Base-by-base conservation (phyloP, 2,888 invertebrate species). In the Conistra vaccinii region DNA sequence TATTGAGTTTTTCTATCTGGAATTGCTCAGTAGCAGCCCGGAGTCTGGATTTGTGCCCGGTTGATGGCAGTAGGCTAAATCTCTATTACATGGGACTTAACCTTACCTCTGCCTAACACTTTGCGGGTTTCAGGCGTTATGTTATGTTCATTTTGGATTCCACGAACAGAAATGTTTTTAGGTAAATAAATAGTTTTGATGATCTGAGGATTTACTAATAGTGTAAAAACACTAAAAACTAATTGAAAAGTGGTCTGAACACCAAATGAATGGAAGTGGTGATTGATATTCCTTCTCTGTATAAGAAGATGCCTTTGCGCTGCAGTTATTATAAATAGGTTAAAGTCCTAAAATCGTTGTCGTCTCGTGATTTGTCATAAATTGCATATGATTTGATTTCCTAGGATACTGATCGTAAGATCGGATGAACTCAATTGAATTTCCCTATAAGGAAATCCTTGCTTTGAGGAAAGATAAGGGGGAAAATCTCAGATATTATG, bases 381-480 rank as follows among this genome's bases (percentile, higher is more conserved):
- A 75, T 42, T 42, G 48, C 42, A 51, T 32, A 76, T 35, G 26
- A 53, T 45, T 51, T 58, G 23, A 77, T 75, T 75, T 75, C 17
- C 32, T 35, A 66, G 26, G 17, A 42, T 20, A 14, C 26, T 45
- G 26, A 57, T 51, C 23, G 2, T 26, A 51, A 42, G 51, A 77
- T 60, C 51, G 35, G 51, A 45, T 70, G 26, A 51, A 66, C 32
- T 51, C 68, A 35, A 67, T 75, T 63, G 29, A 57, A 62, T 45
- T 51, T 67, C 42, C 42, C 12, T 51, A 7, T 32, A 39, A 26
- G 68, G 26, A 60, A 45, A 76, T 60, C n/a, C 14, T 53, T 58
- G 14, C 4, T 39, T 39, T n/a, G 6, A 57, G 1, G 17, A 32
- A 71, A n/a, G 14, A 9, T n/a, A n/a, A 48, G 42, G 23, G 6